These are phyloP conservation scores for Papilio helenus DNA, from an alignment of 1,140 invertebrate genomes.

Conservation along the genomic window DNA sequence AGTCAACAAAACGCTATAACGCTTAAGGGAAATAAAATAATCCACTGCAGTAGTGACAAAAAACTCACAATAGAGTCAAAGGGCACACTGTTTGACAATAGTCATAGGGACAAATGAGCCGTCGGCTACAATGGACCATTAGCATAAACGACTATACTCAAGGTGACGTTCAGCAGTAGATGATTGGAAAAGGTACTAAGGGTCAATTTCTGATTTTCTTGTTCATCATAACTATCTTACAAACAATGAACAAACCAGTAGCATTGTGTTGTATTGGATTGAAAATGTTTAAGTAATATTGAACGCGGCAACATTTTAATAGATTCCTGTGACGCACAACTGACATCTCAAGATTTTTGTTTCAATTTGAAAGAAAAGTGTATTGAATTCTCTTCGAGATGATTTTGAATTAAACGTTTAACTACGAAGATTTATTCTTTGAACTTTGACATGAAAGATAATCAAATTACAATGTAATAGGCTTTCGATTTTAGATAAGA, in stretches of 20 bases:
- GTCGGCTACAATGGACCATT: constrained; percentile 73
- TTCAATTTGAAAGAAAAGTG: background rate
- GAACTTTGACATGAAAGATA: constrained; percentile 66
- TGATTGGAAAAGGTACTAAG: constrained; percentile 53
- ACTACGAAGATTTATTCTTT: constrained; percentile 41
- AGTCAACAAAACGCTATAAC: constrained; percentile 67
- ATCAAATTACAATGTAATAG: constrained; percentile 68
- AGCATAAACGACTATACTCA: constrained; percentile 69
- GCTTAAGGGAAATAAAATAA: constrained; percentile 81
- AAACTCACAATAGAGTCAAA: constrained; percentile 81
- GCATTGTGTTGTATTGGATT: constrained; percentile 15
- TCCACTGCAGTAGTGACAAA: constrained; percentile 68
- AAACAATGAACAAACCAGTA: constrained; percentile 36
- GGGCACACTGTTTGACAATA: constrained; percentile 73
- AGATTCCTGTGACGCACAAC: background rate
- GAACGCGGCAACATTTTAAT: background rate
- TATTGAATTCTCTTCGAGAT: too few species aligned
- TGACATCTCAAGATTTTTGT: background rate
- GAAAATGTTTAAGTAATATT: background rate
- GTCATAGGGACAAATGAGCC: constrained; percentile 75
- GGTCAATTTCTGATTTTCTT: constrained; percentile 62
- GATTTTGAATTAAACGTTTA: too few species aligned
- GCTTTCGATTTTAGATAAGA: constrained; percentile 44
- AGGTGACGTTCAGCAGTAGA: constrained; percentile 51
- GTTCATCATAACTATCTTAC: constrained; percentile 55